Conservation (phyloP, 1,140 invertebrate species). For the Stegodyphus mimosarum region DNA sequence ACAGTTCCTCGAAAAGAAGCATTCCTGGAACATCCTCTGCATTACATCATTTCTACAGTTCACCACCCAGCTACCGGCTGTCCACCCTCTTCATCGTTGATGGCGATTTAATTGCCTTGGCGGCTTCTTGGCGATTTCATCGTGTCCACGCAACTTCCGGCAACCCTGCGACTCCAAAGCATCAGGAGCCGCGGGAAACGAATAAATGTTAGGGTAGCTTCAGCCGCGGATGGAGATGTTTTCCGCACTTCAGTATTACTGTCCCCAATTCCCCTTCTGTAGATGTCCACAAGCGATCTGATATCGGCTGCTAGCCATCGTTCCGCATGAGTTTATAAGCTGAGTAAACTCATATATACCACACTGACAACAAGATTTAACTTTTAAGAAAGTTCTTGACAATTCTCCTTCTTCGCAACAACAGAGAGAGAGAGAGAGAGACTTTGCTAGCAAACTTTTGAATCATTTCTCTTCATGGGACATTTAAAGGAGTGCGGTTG, state of each 20-base stretch:
- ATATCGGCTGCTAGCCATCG: too few relatives aligned
- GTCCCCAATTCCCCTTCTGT: neutral
- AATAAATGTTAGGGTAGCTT: slow-evolving; percentile 50
- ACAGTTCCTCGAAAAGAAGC: too few relatives aligned
- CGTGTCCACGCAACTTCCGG: neutral
- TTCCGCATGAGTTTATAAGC: too few relatives aligned
- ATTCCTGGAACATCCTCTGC: neutral
- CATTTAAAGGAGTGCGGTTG: neutral
- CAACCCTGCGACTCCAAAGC: slow-evolving; percentile 35
- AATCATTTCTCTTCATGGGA: neutral
- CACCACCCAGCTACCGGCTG: neutral
- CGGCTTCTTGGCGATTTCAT: slow-evolving; percentile 21
- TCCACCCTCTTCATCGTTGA: slow-evolving; percentile 17
- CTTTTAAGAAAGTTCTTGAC: too few relatives aligned
- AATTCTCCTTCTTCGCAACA: too few relatives aligned
- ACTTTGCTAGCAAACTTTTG: neutral
- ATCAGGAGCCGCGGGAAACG: slow-evolving; percentile 51
- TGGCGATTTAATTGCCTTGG: slow-evolving; percentile 55
- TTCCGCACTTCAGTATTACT: slow-evolving; percentile 9
- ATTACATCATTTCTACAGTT: neutral
- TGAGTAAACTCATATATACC: too few relatives aligned
- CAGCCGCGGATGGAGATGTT: slow-evolving; percentile 42
- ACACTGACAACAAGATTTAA: too few relatives aligned
- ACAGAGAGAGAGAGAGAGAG: too few relatives aligned
- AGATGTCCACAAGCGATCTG: too few relatives aligned